Evolutionary conservation across 2,113 vertebrate genomes (phyloP), one percentile per base, ranked within the genome.

Genomic region (Carassius gibelio): DNA sequence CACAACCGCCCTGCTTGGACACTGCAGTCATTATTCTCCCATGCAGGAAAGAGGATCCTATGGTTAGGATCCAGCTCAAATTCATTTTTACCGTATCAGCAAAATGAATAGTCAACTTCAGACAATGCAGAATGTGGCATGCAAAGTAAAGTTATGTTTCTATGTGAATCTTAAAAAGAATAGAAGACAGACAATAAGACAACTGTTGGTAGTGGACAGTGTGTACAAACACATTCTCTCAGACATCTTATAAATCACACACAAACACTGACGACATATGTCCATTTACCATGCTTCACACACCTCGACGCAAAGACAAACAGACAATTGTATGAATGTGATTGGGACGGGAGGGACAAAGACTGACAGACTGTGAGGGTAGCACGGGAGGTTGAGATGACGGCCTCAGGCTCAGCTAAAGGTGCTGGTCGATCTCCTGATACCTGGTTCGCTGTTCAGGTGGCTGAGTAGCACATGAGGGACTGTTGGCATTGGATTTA

Each of bases 401-500:
- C 62, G 38, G 61, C 42, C 68, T 86, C 62, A 85, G 78, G 79
- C 59, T 13, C 57, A 84, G 82, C 75, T 75, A 57, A 75, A 89
- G 75, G 88, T 83, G 88, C 68, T 74, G 79, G 57, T 75, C 87
- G 23, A 90, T 81, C 84, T 92, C 93, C 90, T 94, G 94, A 93
- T 97, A 97, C 97, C 97, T 97, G 97, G 95, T 96, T 96, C 96
- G 95, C 92, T 94, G 96, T 93, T 96, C 94, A 97, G 91, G 91
- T 95, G 96, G 94, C 94, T 97, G 95, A 97, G 96, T 88, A 96
- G 95, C 94, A 97, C 94, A 91, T 97, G 96, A 92, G 96, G 97
- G 94, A 97, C 96, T 98, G 95, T 92, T 95, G 94, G 92, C 93
- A 94, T 92, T n/a, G 87, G 86, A 91, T 89, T 91, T 89, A 92